A percentile compares a stretch with the other conserved stretches of the same genome.
Conservation (phyloP, 1,140 invertebrate species). For the Steinernema feltiae region DNA sequence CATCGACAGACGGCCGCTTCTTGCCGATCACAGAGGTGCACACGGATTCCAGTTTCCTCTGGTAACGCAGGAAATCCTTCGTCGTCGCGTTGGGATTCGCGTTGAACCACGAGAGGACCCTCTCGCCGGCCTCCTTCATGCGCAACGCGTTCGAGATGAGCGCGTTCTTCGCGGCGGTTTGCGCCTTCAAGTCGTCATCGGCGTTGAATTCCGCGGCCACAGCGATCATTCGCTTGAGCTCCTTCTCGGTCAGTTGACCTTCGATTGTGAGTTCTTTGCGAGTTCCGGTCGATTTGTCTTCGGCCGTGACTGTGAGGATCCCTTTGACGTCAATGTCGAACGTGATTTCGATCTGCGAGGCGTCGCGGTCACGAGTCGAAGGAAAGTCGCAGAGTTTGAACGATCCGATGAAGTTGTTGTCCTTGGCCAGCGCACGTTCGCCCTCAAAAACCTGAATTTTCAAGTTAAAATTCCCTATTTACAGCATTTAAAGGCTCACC, state of each 20-base stretch:
- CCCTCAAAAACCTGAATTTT: conserved; percentile 64
- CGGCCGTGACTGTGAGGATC: conserved; percentile 61
- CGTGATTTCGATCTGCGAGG: conserved; percentile 65
- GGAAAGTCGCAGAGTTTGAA: conserved; percentile 66
- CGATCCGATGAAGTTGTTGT: conserved; percentile 65
- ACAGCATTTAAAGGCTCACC: no score
- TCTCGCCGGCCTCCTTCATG: no score
- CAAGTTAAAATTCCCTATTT: no score
- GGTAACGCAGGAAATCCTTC: no score
- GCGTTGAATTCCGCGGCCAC: conserved; percentile 87
- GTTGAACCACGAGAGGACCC: no score
- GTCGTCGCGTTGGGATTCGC: no score
- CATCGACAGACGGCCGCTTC: no score
- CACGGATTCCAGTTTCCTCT: no score
- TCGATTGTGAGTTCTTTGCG: conserved; percentile 92
- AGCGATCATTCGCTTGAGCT: conserved; percentile 93
- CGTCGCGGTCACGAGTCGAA: conserved; percentile 65
- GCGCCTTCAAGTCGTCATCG: conserved; percentile 84
- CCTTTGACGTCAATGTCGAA: conserved; percentile 67
- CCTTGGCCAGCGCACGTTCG: conserved; percentile 66
- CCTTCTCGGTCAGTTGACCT: conserved; percentile 87
- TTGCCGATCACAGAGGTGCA: no score
- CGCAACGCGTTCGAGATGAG: no score
- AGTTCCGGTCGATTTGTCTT: conserved; percentile 74
- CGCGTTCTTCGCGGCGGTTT: conserved; percentile 74